phyloP scores from a whole-genome alignment of 2,888 invertebrate genomes.

The Fragum whitleyi region DNA sequence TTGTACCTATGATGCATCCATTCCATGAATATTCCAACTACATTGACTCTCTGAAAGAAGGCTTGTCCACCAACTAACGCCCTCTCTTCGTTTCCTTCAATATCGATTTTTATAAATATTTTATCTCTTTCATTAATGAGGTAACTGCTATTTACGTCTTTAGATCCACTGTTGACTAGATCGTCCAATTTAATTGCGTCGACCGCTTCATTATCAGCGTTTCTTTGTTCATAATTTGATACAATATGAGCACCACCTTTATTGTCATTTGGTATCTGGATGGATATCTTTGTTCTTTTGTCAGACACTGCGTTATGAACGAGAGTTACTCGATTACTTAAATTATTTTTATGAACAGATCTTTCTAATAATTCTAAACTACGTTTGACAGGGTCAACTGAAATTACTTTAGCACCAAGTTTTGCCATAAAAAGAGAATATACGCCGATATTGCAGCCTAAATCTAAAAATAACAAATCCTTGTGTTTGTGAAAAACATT shows the following conservation, averaged over 20 bases:
- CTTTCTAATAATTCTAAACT: slow-evolving; percentile 62
- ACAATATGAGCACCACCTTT: slow-evolving; percentile 72
- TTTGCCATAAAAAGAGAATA: slow-evolving; percentile 68
- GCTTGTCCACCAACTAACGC: slow-evolving; percentile 45
- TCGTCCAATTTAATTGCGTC: slow-evolving; percentile 72
- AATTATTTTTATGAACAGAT: slow-evolving; percentile 52
- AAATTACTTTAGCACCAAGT: slow-evolving; percentile 64
- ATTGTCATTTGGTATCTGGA: slow-evolving; percentile 65
- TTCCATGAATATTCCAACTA: slow-evolving; percentile 76
- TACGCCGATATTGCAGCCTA: slow-evolving; percentile 73
- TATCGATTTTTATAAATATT: slow-evolving; percentile 78
- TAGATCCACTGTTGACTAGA: slow-evolving; percentile 29
- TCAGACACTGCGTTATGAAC: slow-evolving; percentile 73
- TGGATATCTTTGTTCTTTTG: slow-evolving; percentile 49
- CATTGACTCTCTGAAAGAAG: slow-evolving; percentile 70
- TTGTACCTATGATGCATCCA: slow-evolving; percentile 72
- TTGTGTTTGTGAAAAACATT: slow-evolving; percentile 43
- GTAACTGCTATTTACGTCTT: neutral
- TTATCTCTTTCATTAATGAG: slow-evolving; percentile 51
- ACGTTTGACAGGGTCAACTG: slow-evolving; percentile 63
- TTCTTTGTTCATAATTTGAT: slow-evolving; percentile 17
- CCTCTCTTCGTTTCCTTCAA: slow-evolving; percentile 74
- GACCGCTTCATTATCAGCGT: slow-evolving; percentile 25
- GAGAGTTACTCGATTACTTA: slow-evolving; percentile 63
- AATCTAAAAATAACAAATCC: slow-evolving; percentile 63